Base-by-base conservation (phyloP, 2,888 invertebrate species). In the Heliconius sara region DNA sequence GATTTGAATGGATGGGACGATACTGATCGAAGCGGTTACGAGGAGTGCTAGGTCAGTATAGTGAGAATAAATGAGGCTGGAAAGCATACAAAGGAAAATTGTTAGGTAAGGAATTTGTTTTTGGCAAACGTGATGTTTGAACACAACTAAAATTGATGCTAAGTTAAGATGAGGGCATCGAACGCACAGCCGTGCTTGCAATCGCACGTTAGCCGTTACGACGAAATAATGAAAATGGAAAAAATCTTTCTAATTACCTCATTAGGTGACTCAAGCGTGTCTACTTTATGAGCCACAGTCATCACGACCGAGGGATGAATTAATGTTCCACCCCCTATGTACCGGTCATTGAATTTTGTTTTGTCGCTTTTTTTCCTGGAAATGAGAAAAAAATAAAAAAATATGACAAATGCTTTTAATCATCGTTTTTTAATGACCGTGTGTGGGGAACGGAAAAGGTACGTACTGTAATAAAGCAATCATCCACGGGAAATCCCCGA, bases 401-500 rank as follows among this genome's bases (percentile, higher is more conserved):
- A 30, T 16, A 52, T 52, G 19, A 2, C 52, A 52, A 52, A 52
- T 52, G 52, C 2, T 52, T 57, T 57, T 57, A 7, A 57, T n/a
- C n/a, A 57, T 52, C 16, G 6, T 52, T 52, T 52, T 22, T 9
- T 52, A 22, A n/a, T 60, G 4, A 52, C 16, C 22, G 34, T 34
- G 6, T 5, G 12, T 13, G 22, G 10, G n/a, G 22, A n/a, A n/a
- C 34, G 12, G n/a, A 3, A 96, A 60, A 71, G 12, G 43, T 30
- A 80, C 89, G 86, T 82, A 93, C 94, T 91, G 95, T 76, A 97
- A 91, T 63, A 98, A 92, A 0, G 97, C 97, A 0, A 97, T 96
- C 97, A 97, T 97, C 98, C 98, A 98, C 0, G 98, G 97, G 88
- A 97, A 98, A 90, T 98, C 98, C 0, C 96, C 98, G 83, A 96